Evolutionary conservation across 2,113 vertebrate genomes (phyloP), one percentile per base, ranked within the genome.

Genomic region (Entosphenus tridentatus): DNA sequence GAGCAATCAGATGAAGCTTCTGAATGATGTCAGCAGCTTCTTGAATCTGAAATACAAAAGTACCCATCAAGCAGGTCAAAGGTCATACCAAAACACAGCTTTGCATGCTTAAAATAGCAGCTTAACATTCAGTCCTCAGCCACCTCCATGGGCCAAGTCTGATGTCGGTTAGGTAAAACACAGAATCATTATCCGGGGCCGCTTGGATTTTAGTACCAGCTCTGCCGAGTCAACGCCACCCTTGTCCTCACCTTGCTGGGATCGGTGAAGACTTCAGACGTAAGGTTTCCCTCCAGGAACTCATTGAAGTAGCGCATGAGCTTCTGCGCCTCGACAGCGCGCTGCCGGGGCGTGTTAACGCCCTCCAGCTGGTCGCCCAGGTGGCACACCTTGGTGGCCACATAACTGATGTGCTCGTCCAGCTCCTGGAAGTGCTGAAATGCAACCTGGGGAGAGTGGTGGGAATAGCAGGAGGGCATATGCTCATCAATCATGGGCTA

Each of bases 271-370:
- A 98, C 89, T 73, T 98, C 89, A 75, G 92, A 96, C 78, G 90
- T 91, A 76, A 98, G 83, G 75, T 96, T 89, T 80, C 93, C 93
- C 77, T 98, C 90, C 75, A 98, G 79, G 83, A 98, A 98, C 80
- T 98, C 93, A 77, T 98, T 98, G 79, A 97, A 98, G 78, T 98
- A 98, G 74, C 91, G 96, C 93, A 98, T 98, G 76, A 98, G 79
- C 75, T 89, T 93, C 80, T 98, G 92, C 73, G 92, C 92, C 74
- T 98, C 93, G 73, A 98, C 93, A 55, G 92, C 91, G 72, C 93
- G 82, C 78, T 98, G 93, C 72, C 93, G 83, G 54, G 93, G 93
- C 11, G 88, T 96, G 78, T 98, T 98, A 73, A 98, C 93, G 72
- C 93, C 93, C 78, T 98, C 93, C 73, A 98, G 79, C 75, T 96